Base-by-base conservation (phyloP, 2,797 vertebrate species). In the Periparus ater region DNA sequence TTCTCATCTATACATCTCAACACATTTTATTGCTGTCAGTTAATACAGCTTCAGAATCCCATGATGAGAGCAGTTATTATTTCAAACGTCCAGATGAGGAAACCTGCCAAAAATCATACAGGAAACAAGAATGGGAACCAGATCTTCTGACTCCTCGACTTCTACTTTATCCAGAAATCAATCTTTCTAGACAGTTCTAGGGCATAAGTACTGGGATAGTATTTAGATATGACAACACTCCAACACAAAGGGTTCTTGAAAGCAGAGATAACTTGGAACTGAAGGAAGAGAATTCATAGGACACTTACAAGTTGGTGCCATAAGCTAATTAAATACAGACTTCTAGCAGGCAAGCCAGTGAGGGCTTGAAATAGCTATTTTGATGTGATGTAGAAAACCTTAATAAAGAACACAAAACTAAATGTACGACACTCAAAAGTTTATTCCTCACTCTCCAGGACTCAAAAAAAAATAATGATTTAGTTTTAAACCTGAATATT, bases 121-220 rank as follows among this genome's bases (percentile, higher is more conserved):
- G 88, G 88, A 97, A 95, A 89, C 85, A 92, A 88, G 91, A 96
- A 97, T 57, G 79, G 89, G 74, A 96, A 93, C 91, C 93, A 96
- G 95, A 96, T 86, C 92, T 88, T 85, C 88, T 38, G 55, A 89
- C 73, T 95, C 68, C 67, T 75, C 0, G 0, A 55, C 82, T 75
- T 58, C 34, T 76, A 81, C 55, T 88, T 84, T 63, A 94, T 66
- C 70, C 79, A 93, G 74, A 94, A 85, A 93, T 84, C 89, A 89
- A 91, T 92, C 85, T 84, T 94, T 71, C 87, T 61, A 55, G 91
- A 88, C 87, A 94, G 85, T 66, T 95, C 61, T 47, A 92, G 79
- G 85, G 55, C 89, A 88, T 32, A 78, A 88, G 45, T 38, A 65
- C n/a, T 63, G 42, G 60, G 34, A 73, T 23, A 66, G 66, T 76